A percentile compares a stretch with the other conserved stretches of the same genome.
These are phyloP conservation scores for Falcunculus frontatus DNA, from an alignment of 2,113 vertebrate species.

Conservation along the genomic window DNA sequence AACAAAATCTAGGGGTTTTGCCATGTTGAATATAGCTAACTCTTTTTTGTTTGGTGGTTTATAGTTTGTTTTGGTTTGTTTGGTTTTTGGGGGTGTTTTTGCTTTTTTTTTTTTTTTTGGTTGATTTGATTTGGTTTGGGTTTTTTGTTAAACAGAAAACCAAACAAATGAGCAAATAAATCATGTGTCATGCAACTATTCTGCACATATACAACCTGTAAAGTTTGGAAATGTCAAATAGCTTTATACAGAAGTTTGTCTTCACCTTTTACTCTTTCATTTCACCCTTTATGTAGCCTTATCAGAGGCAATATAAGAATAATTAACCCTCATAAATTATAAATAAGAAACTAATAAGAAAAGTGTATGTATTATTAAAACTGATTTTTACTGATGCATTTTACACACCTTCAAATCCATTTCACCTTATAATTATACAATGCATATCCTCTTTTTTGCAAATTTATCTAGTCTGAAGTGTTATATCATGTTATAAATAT, in stretches of 20 bases:
- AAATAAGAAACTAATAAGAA: background rate
- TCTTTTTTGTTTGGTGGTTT: no score
- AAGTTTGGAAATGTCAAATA: background rate
- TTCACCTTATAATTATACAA: background rate
- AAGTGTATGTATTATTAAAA: background rate
- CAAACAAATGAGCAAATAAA: background rate
- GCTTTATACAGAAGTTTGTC: background rate
- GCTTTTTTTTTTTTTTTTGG: background rate
- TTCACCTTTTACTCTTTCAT: background rate
- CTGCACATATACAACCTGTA: background rate
- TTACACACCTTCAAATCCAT: background rate
- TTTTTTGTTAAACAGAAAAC: background rate
- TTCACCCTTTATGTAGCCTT: background rate
- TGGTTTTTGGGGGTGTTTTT: background rate
- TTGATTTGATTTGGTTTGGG: background rate
- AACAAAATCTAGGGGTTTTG: background rate
- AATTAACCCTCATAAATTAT: background rate
- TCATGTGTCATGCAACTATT: background rate
- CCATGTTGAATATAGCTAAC: background rate
- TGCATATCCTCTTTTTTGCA: background rate
- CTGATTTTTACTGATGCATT: background rate
- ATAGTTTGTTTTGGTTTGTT: no score
- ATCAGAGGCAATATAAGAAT: background rate
- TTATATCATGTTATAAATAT: background rate
- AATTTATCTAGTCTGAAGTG: background rate